Base-by-base conservation (phyloP, 2,888 invertebrate species). In the Cataglyphis altisquamis region DNA sequence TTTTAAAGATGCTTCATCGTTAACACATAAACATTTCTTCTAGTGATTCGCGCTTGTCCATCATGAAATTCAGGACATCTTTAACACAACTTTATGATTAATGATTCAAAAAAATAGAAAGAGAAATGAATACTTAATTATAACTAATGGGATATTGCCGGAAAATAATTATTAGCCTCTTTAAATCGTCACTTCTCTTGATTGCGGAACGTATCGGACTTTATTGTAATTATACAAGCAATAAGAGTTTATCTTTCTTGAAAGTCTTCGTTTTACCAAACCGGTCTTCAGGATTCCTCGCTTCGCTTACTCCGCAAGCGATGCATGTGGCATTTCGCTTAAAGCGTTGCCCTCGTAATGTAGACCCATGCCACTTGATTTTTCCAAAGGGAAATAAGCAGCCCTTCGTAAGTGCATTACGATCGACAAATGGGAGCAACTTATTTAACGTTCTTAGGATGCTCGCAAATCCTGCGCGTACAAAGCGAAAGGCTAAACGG, bases 321-420 rank as follows among this genome's bases (percentile, higher is more conserved):
- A 80, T 60, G 60, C 60, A 80, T 80, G 78, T 80, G 70, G 70
- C 70, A 80, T 80, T 80, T 80, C 60, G 78, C 78, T 80, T 60
- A 80, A 80, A 80, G 78, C 78, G 60, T 60, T 80, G 78, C 78
- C 70, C 70, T 80, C 78, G 78, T 80, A 80, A 80, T 80, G 78
- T 80, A 80, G 78, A 70, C 45, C 72, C 70, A 80, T 70, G 78
- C 78, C 78, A 60, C 60, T 45, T 45, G 78, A 70, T 70, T 80
- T 80, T 80, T 80, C 60, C 78, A 25, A 32, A 68, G 45, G 60
- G 70, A 80, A 80, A 70, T 80, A 80, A 80, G 70, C 70, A 60
- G 32, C 70, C 78, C 78, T 80, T 60, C 70, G 78, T 80, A 80
- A 80, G 78, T 80, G 55, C 70, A 80, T 80, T 80, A 80, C 78